Conservation (phyloP, 2,888 invertebrate genomes). For the Ophion slaviceki region DNA sequence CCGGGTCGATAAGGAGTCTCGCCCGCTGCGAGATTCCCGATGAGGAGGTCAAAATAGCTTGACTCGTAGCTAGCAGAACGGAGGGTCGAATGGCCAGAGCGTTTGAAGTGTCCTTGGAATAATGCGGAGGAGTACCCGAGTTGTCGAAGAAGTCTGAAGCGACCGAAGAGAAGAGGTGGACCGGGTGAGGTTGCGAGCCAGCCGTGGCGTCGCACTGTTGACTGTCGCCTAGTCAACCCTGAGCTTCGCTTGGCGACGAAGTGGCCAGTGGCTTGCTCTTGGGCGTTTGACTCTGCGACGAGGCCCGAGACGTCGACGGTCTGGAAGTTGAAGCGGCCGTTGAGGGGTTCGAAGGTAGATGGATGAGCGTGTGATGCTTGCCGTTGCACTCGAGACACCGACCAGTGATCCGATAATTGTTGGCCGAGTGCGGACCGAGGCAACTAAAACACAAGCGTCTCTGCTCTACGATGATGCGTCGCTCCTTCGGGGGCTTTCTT, state of each 20-base stretch:
- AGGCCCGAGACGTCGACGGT: neutral
- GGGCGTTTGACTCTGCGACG: neutral
- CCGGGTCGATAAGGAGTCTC: constrained; percentile 5
- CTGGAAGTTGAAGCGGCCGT: neutral
- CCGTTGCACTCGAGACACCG: constrained; percentile 15
- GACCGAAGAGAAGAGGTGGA: neutral
- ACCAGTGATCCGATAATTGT: constrained; percentile 1
- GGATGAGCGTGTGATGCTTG: constrained; percentile 12
- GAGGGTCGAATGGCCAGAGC: neutral
- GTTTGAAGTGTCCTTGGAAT: neutral
- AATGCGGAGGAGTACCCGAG: neutral
- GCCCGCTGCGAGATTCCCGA: neutral
- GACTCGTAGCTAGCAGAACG: neutral
- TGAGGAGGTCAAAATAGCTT: neutral
- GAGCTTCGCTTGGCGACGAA: constrained; percentile 9
- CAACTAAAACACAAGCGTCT: constrained; percentile 21
- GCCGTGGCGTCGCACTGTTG: neutral
- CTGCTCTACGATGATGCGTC: neutral
- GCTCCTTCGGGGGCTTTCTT: neutral
- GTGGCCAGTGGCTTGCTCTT: neutral
- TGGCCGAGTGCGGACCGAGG: constrained; percentile 20
- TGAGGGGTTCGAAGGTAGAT: neutral
- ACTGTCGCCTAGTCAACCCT: neutral
- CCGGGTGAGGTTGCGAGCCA: neutral
- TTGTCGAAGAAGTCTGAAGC: too few relatives aligned